phyloP scores from a whole-genome alignment of 2,797 vertebrate genomes.

The Jordanella pulchra region DNA sequence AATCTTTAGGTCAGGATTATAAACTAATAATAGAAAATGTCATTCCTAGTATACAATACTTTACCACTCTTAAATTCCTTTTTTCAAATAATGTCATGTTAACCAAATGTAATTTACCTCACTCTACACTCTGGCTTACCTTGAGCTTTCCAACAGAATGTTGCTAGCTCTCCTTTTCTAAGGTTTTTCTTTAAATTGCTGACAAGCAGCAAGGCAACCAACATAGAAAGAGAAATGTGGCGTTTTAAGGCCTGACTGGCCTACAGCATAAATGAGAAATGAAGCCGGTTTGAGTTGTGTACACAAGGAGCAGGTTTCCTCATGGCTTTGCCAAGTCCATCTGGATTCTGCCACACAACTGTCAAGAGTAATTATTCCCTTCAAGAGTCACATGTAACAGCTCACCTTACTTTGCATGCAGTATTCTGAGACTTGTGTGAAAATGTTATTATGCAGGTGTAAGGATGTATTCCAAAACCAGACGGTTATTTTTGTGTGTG shows the following conservation, averaged over 20 bases:
- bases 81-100: background rate
- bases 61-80: background rate
- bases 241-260: constrained; percentile 41
- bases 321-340: constrained; percentile 61
- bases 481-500: background rate
- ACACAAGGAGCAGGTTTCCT: constrained; percentile 55
- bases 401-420: constrained; percentile 20
- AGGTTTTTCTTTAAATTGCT: constrained; percentile 37
- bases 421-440: constrained; percentile 9
- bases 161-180: constrained; percentile 25
- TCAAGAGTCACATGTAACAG: constrained; percentile 38
- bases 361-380: constrained; percentile 71
- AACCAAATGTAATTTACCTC: constrained; percentile 4
- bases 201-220: constrained; percentile 26
- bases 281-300: constrained; percentile 52
- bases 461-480: constrained; percentile 19
- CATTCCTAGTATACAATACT: constrained; percentile 6
- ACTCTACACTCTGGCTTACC: constrained; percentile 19
- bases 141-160: constrained; percentile 2
- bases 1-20: no score
- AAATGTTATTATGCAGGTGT: constrained; percentile 29
- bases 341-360: constrained; percentile 62
- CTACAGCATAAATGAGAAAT: constrained; percentile 10
- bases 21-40: constrained; percentile 2
- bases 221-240: constrained; percentile 25